A percentile compares a stretch with the other conserved stretches of the same genome.
These are phyloP conservation scores for Dermochelys coriacea DNA, from an alignment of 2,797 vertebrate species.

Conservation along the genomic window DNA sequence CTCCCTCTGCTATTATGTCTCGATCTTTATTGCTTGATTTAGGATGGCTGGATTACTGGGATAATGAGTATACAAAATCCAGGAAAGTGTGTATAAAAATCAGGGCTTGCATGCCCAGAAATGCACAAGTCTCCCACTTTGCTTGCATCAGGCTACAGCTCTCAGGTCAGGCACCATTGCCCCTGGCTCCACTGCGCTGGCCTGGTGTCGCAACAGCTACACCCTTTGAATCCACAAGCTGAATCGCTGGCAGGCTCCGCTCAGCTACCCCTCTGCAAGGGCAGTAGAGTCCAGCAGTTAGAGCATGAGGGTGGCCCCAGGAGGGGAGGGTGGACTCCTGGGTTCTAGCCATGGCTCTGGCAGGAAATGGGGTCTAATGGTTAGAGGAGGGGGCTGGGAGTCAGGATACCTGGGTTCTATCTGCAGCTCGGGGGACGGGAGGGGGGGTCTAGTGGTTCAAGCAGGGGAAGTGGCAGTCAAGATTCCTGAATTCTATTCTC, in stretches of 20 bases:
- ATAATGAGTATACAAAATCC: too few species aligned
- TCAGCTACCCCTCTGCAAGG: not conserved
- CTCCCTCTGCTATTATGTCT: not conserved
- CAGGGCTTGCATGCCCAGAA: too few species aligned
- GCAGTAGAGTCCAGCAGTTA: not conserved
- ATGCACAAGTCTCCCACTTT: not conserved
- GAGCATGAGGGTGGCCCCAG: too few species aligned
- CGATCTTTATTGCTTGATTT: not conserved
- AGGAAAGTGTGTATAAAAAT: too few species aligned
- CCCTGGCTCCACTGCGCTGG: not conserved
- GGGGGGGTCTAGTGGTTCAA: not conserved
- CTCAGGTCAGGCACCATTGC: not conserved
- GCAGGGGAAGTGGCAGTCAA: not conserved
- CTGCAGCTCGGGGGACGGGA: not conserved
- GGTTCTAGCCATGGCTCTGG: not conserved
- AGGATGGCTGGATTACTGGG: not conserved
- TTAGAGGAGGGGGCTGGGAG: too few species aligned
- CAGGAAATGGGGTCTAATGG: not conserved
- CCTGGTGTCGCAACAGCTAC: not conserved
- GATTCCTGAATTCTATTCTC: not conserved
- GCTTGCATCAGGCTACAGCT: not conserved
- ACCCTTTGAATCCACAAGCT: not conserved
- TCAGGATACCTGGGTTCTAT: not conserved
- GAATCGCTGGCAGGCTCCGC: not conserved
- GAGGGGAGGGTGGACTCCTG: not conserved